Evolutionary conservation across 2,888 invertebrate species (phyloP).

Genomic region (Stictocephala bisonia): DNA sequence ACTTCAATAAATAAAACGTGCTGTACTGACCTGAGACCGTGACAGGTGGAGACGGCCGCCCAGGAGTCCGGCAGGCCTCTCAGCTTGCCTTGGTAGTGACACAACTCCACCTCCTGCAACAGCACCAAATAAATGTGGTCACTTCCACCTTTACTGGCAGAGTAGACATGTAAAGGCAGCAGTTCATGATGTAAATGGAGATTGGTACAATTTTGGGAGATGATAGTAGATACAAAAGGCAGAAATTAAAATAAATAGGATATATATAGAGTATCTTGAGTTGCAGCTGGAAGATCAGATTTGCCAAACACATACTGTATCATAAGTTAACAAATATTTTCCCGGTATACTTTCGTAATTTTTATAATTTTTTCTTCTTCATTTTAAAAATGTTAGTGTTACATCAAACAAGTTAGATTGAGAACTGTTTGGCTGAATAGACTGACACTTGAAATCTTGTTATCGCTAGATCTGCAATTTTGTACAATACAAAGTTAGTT

Average conservation of each 20-base stretch:
- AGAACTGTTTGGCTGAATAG: no score
- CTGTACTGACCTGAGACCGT: conserved; percentile 67
- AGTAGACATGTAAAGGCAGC: not conserved
- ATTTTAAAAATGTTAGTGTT: no score
- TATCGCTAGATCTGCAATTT: no score
- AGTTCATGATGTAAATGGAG: no score
- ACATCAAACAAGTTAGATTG: no score
- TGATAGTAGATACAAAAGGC: not conserved
- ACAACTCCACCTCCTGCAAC: conserved; percentile 75
- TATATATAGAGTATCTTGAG: not conserved
- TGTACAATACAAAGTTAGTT: no score
- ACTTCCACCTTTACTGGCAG: not conserved
- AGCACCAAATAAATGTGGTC: conserved; percentile 43
- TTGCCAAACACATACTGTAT: not conserved
- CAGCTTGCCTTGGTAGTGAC: conserved; percentile 83
- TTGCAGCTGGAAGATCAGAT: not conserved
- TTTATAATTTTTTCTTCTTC: no score
- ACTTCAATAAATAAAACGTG: no score
- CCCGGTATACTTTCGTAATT: no score
- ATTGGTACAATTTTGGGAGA: no score
- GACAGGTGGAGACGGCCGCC: conserved; percentile 88
- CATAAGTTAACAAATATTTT: not conserved
- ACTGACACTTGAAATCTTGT: no score
- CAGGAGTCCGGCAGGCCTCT: conserved; percentile 77
- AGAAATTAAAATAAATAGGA: not conserved